A percentile compares a stretch with the other conserved stretches of the same genome.
These are phyloP conservation scores for Noturus placidus DNA, from an alignment of 2,113 vertebrate genomes.

Conservation along the genomic window DNA sequence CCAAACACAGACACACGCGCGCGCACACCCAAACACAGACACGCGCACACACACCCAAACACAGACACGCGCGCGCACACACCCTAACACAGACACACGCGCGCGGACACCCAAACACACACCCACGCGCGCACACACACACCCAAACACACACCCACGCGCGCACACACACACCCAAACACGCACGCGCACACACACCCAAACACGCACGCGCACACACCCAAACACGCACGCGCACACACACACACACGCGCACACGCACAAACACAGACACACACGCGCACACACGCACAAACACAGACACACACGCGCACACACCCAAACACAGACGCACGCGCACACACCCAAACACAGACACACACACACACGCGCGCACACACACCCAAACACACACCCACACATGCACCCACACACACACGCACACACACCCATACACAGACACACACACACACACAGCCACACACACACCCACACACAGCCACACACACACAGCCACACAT, in stretches of 20 bases:
- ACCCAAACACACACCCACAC: background rate
- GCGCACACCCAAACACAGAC: slow-evolving; percentile 28
- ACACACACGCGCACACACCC: slow-evolving; percentile 1
- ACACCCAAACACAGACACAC: no score
- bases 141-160: slow-evolving; percentile 8
- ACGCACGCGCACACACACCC: background rate
- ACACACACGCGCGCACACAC: background rate
- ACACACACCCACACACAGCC: slow-evolving; percentile 6
- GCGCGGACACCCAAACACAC: background rate
- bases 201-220: background rate
- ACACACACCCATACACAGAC: slow-evolving; percentile 25
- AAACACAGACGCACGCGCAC: slow-evolving; percentile 31
- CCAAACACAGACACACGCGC: no score
- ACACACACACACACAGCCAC: no score
- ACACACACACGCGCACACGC: slow-evolving; percentile 1
- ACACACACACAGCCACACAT: slow-evolving; percentile 6
- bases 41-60: no score
- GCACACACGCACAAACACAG: no score
- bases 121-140: slow-evolving; percentile 27
- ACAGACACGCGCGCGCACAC: background rate
- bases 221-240: slow-evolving; percentile 35
- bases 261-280: background rate
- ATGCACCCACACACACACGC: no score
- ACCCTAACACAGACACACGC: slow-evolving; percentile 6
- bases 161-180: background rate